Conservation (phyloP, 2,797 vertebrate species). For the Bovichtus diacanthus region DNA sequence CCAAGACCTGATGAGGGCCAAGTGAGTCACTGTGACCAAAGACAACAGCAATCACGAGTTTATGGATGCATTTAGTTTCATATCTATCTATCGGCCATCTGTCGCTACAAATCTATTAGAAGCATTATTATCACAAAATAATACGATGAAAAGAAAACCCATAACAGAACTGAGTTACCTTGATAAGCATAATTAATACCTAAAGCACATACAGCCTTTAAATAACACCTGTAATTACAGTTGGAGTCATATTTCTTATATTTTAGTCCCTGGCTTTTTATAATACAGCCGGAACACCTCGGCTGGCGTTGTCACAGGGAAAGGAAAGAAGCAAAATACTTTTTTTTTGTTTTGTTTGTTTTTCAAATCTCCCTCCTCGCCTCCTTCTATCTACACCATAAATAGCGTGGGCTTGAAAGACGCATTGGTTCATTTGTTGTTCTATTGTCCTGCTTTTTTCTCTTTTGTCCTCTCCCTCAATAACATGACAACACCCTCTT, state of each 20-base stretch:
- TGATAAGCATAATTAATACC: conserved; percentile 54
- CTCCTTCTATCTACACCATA: conserved; percentile 69
- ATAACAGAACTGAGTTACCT: not conserved
- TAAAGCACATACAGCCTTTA: conserved; percentile 29
- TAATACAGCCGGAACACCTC: conserved; percentile 46
- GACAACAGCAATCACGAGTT: not conserved
- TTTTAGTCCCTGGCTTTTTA: conserved; percentile 43
- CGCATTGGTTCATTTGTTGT: conserved; percentile 69
- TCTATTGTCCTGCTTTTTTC: conserved; percentile 71
- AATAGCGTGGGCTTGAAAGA: conserved; percentile 71
- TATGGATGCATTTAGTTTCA: not conserved
- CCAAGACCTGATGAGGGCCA: conserved; percentile 91
- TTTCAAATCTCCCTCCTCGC: conserved; percentile 53
- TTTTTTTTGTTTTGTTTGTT: conserved; percentile 4
- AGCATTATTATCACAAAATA: not conserved
- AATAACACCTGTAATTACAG: conserved; percentile 54
- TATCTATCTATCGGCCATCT: not conserved
- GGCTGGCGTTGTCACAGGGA: conserved; percentile 51
- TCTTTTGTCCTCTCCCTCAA: conserved; percentile 70
- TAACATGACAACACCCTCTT: conserved; percentile 74
- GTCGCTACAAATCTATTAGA: not conserved
- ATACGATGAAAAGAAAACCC: not conserved
- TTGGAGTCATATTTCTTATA: conserved; percentile 53
- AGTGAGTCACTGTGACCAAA: conserved; percentile 78
- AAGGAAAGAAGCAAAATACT: conserved; percentile 50